Percentiles rank a stretch among this genome's conserved stretches.
These are phyloP conservation scores for Venturia canescens DNA, from an alignment of 1,140 invertebrate genomes.

Conservation along the genomic window DNA sequence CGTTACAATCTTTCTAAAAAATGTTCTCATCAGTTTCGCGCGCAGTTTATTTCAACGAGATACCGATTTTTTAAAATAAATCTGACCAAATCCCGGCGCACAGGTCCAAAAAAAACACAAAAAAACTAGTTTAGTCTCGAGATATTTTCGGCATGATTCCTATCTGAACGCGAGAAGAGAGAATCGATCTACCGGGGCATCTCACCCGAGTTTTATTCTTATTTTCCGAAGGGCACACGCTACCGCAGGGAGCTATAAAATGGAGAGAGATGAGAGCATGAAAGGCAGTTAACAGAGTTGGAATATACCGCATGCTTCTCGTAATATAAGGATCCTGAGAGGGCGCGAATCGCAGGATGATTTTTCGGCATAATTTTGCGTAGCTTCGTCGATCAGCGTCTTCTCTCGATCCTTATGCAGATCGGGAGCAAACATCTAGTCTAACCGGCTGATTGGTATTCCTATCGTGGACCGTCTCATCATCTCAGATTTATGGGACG, in stretches of 20 bases:
- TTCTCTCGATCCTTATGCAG: constrained; percentile 65
- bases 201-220: constrained; percentile 5
- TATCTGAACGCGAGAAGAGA: constrained; percentile 32
- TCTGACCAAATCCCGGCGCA: constrained; percentile 1
- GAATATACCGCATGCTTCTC: constrained; percentile 4
- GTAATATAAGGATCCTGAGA: not conserved
- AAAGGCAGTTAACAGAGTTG: constrained; percentile 42
- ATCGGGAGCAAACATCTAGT: constrained; percentile 69
- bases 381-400: constrained; percentile 2
- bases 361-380: constrained; percentile 45
- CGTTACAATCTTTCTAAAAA: not conserved
- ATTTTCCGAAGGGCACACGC: constrained; percentile 26
- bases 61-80: not conserved
- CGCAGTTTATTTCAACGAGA: not conserved
- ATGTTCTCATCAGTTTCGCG: not conserved
- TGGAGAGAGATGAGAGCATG: constrained; percentile 33
- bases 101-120: not conserved
- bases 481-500: constrained; percentile 64
- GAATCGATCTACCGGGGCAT: constrained; percentile 35
- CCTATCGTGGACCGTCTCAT: constrained; percentile 54
- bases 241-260: constrained; percentile 39
- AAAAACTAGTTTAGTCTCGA: not conserved
- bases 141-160: constrained; percentile 20
- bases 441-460: constrained; percentile 70
- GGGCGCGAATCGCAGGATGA: constrained; percentile 13